phyloP scores from a whole-genome alignment of 2,797 vertebrate genomes.

The Neostethus bicornis region DNA sequence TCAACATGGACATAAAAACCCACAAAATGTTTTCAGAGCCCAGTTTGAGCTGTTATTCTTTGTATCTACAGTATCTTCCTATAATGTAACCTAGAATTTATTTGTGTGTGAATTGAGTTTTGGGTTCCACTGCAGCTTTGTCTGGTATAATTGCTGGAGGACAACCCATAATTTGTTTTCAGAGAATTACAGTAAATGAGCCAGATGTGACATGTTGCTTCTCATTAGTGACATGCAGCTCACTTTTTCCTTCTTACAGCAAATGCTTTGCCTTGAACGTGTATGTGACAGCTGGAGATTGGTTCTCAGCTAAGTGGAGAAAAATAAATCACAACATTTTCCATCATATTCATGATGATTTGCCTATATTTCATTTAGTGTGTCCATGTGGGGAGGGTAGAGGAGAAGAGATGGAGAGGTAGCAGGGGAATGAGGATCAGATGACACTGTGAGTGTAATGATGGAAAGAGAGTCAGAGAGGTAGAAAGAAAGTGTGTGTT shows the following conservation, averaged over 20 bases:
- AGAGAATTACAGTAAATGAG: slow-evolving; percentile 29
- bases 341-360: slow-evolving; percentile 62
- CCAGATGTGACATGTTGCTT: slow-evolving; percentile 61
- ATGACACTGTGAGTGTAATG: slow-evolving; percentile 20
- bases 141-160: slow-evolving; percentile 17
- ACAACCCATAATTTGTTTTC: slow-evolving; percentile 42
- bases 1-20: not conserved
- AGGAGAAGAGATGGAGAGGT: slow-evolving; percentile 18
- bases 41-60: not conserved
- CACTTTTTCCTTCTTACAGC: slow-evolving; percentile 40
- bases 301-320: slow-evolving; percentile 60
- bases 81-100: not conserved
- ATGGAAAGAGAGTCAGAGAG: slow-evolving; percentile 37
- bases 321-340: slow-evolving; percentile 65
- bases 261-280: slow-evolving; percentile 45
- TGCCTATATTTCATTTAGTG: slow-evolving; percentile 58
- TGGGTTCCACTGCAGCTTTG: slow-evolving; percentile 1
- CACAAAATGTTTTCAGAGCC: slow-evolving; percentile 2
- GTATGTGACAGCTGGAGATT: slow-evolving; percentile 60
- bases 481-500: slow-evolving; percentile 51
- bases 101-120: not conserved
- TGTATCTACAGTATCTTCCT: slow-evolving; percentile 1
- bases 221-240: slow-evolving; percentile 51
- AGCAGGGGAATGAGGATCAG: slow-evolving; percentile 17
- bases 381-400: slow-evolving; percentile 22